Conservation (phyloP, 1,140 invertebrate genomes). For the Drosophila trapezifrons region DNA sequence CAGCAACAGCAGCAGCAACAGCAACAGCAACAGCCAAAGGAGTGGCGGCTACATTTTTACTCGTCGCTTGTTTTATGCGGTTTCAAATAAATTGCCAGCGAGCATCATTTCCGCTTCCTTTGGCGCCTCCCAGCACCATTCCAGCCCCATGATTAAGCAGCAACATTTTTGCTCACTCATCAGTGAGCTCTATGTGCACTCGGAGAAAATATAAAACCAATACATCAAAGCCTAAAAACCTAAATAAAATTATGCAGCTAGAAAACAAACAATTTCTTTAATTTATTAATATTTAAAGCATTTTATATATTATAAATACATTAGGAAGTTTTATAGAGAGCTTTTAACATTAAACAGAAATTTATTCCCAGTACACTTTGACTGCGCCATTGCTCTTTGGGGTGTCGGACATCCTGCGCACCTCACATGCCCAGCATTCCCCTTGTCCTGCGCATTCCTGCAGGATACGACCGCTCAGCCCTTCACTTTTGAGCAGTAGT, state of each 20-base stretch:
- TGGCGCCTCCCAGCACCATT: neutral
- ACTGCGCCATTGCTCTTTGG: conserved; percentile 20
- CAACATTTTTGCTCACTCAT: conserved; percentile 47
- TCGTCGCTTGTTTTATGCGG: conserved; percentile 78
- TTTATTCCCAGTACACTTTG: conserved; percentile 1
- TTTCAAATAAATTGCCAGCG: conserved; percentile 78
- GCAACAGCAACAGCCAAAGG: conserved; percentile 32
- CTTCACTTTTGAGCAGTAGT: conserved; percentile 59
- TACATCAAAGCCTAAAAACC: too few species aligned
- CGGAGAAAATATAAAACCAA: neutral
- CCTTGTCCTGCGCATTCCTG: conserved; percentile 8
- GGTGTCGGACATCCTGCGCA: conserved; percentile 17
- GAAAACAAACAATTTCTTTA: too few species aligned
- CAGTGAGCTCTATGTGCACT: conserved; percentile 27
- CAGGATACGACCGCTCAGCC: conserved; percentile 32
- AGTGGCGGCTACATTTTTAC: conserved; percentile 65
- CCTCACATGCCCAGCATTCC: conserved; percentile 3
- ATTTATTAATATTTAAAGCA: too few species aligned
- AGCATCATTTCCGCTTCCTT: conserved; percentile 41
- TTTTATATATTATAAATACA: too few species aligned
- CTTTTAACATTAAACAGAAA: neutral
- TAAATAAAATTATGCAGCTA: too few species aligned
- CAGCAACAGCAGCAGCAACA: conserved; percentile 21
- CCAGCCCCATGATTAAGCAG: conserved; percentile 46
- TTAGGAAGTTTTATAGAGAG: neutral